These are phyloP conservation scores for Marasmarcha lunaedactyla DNA, from an alignment of 2,888 invertebrate species.

Conservation along the genomic window DNA sequence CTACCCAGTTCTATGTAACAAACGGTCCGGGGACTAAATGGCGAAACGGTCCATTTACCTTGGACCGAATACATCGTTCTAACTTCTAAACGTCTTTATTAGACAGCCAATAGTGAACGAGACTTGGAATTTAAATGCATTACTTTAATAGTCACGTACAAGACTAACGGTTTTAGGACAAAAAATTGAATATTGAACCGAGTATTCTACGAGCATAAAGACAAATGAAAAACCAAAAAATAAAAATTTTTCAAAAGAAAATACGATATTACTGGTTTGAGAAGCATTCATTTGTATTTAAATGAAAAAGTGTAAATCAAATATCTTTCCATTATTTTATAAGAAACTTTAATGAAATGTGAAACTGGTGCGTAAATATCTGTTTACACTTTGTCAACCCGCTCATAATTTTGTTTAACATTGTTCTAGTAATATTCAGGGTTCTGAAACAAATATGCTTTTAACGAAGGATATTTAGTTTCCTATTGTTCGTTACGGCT, in stretches of 20 bases:
- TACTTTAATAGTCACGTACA: slow-evolving; percentile 18
- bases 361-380: too few relatives aligned
- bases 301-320: too few relatives aligned
- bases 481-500: slow-evolving; percentile 30
- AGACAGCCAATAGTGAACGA: slow-evolving; percentile 11
- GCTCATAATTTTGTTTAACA: too few relatives aligned
- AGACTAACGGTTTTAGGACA: neutral
- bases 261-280: too few relatives aligned
- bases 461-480: slow-evolving; percentile 20
- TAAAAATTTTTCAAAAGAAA: too few relatives aligned
- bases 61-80: slow-evolving; percentile 19
- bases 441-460: slow-evolving; percentile 9
- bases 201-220: too few relatives aligned
- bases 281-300: too few relatives aligned
- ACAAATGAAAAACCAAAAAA: too few relatives aligned
- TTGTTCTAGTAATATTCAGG: too few relatives aligned
- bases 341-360: too few relatives aligned
- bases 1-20: neutral
- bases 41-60: slow-evolving; percentile 18
- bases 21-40: slow-evolving; percentile 4
- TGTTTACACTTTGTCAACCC: too few relatives aligned
- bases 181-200: neutral
- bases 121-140: slow-evolving; percentile 16
- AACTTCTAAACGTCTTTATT: slow-evolving; percentile 19
- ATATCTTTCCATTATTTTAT: too few relatives aligned